phyloP scores from a whole-genome alignment of 2,113 vertebrate genomes.

The Syngnathus scovelli region DNA sequence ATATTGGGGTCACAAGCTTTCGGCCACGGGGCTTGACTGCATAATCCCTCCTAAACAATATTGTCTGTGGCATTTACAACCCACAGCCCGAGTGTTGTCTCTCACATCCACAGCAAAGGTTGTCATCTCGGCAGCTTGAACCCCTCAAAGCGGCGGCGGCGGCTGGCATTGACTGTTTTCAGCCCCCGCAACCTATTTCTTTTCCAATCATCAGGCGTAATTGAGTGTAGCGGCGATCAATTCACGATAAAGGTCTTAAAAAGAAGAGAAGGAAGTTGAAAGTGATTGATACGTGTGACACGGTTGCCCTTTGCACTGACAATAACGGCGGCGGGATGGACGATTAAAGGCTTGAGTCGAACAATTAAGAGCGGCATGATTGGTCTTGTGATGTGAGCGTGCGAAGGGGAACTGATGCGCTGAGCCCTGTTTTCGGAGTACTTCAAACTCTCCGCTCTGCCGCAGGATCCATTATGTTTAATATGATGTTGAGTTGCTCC shows the following conservation, averaged over 20 bases:
- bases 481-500: slow-evolving; percentile 36
- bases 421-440: slow-evolving; percentile 1
- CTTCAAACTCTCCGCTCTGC: slow-evolving; percentile 12
- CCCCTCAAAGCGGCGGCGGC: slow-evolving; percentile 38
- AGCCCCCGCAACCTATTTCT: slow-evolving; percentile 22
- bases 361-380: slow-evolving; percentile 41
- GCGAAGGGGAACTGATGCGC: slow-evolving; percentile 10
- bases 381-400: slow-evolving; percentile 18
- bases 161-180: slow-evolving; percentile 29
- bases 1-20: slow-evolving; percentile 69
- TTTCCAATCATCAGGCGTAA: slow-evolving; percentile 50
- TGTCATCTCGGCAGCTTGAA: slow-evolving; percentile 37
- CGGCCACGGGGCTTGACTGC: slow-evolving; percentile 49
- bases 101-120: slow-evolving; percentile 42
- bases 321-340: slow-evolving; percentile 26
- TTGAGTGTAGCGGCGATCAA: slow-evolving; percentile 39
- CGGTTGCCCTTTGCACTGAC: slow-evolving; percentile 48
- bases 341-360: slow-evolving; percentile 44
- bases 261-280: slow-evolving; percentile 30
- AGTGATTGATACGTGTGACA: slow-evolving; percentile 42
- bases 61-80: slow-evolving; percentile 64
- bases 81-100: slow-evolving; percentile 24
- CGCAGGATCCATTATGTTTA: slow-evolving; percentile 48
- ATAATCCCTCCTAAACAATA: slow-evolving; percentile 71
- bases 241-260: slow-evolving; percentile 49